Evolutionary conservation across 2,888 invertebrate genomes (phyloP).

Genomic region (Diadegma fenestrale): DNA sequence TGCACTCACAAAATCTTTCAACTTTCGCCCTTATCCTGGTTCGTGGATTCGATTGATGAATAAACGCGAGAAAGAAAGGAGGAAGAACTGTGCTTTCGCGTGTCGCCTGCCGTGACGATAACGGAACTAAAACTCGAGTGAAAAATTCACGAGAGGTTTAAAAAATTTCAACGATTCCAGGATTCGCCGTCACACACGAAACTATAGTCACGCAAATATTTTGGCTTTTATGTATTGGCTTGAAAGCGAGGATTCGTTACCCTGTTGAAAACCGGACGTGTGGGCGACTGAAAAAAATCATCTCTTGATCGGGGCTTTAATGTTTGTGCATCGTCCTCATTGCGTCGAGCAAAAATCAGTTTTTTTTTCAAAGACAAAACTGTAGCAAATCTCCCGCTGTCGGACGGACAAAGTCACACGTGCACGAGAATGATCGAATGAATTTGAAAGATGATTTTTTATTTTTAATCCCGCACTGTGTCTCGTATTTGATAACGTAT

Average conservation of each 20-base stretch:
- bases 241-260: slow-evolving; percentile 36
- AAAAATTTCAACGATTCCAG: not conserved
- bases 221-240: slow-evolving; percentile 13
- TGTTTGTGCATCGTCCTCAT: slow-evolving; percentile 20
- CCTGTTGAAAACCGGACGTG: slow-evolving; percentile 45
- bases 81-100: slow-evolving; percentile 2
- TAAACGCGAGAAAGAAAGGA: slow-evolving; percentile 8
- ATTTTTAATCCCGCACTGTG: slow-evolving; percentile 2
- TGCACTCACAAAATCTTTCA: not conserved
- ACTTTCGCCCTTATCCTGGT: not conserved
- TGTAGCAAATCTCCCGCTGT: not conserved
- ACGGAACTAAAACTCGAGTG: not conserved
- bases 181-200: not conserved
- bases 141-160: slow-evolving; percentile 8
- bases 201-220: not conserved
- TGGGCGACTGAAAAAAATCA: not conserved
- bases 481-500: slow-evolving; percentile 49
- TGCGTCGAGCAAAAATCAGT: slow-evolving; percentile 42
- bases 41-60: slow-evolving; percentile 11
- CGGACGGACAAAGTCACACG: slow-evolving; percentile 61
- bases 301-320: not conserved
- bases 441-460: slow-evolving; percentile 12
- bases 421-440: slow-evolving; percentile 35
- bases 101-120: slow-evolving; percentile 6
- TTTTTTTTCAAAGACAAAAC: not conserved